Base-by-base conservation (phyloP, 1,140 invertebrate genomes). In the Drosophila nannoptera region DNA sequence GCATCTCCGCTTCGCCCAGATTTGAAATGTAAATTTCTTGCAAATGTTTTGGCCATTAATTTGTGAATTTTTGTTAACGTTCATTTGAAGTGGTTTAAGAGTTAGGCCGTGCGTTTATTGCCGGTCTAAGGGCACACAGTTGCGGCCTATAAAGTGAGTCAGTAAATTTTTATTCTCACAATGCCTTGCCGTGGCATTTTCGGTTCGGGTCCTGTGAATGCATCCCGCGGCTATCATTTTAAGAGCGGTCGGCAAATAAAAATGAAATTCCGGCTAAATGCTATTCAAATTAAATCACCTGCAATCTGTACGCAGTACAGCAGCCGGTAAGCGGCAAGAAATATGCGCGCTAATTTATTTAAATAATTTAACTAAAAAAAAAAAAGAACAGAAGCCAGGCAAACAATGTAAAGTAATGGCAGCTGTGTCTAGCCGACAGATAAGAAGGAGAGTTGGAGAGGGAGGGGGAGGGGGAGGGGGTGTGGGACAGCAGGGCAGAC, bases 311-410 rank as follows among this genome's bases (percentile, higher is more conserved):
- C 22, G 59, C 22, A 22, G 22, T 38, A 45, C 50, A 61, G 49
- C 40, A 43, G 40, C 6, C 22, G 40, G 7, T 14, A 16, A 7
- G n/a, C 61, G 12, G 11, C 55, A 54, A 33, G 36, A 73, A 73
- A 76, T 75, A 73, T 80, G 73, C 43, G 63, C 36, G 55, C 70
- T 86, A 86, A 84, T 84, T 84, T 84, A 86, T 86, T 86, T 86
- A 84, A 84, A 84, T 84, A 84, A 86, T 81, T 84, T 86, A 81
- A 22, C 22, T 22, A 22, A 22, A 22, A 65, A 86, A 77, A 66
- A 38, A 36, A 32, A 32, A 45, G 14, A 36, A 49, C 22, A 22
- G 22, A 22, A 22, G 22, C 22, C 6, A 71, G 78, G 73, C 45
- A 63, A 69, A 66, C 64, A 59, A 69, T 66, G 35, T 45, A 38